Evolutionary conservation across 2,888 invertebrate genomes (phyloP).

Genomic region (Metallyticus violacea): DNA sequence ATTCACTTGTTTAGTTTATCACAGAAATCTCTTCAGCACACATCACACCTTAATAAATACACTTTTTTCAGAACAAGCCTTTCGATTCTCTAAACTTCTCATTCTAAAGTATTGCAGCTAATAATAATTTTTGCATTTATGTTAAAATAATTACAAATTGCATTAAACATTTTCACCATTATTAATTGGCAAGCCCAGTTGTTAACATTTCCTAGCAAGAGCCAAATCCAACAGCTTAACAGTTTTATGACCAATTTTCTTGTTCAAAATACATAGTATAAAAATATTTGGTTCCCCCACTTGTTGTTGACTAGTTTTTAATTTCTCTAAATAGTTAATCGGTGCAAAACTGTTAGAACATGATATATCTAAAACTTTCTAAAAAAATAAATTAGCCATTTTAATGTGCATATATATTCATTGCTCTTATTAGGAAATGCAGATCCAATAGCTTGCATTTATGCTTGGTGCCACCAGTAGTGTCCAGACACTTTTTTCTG

Average conservation of each 20-base stretch:
- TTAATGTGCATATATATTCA: background rate
- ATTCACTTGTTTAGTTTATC: background rate
- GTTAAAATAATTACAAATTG: background rate
- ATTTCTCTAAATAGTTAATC: background rate
- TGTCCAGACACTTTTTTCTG: background rate
- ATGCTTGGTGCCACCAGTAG: background rate
- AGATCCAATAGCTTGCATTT: background rate
- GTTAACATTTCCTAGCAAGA: background rate
- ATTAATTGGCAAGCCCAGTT: background rate
- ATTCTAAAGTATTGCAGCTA: background rate
- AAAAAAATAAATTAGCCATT: background rate
- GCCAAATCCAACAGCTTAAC: background rate
- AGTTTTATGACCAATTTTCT: background rate
- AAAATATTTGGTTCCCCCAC: background rate
- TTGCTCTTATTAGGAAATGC: background rate
- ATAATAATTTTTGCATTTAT: background rate
- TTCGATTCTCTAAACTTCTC: background rate
- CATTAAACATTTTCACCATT: background rate
- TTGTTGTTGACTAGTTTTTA: background rate
- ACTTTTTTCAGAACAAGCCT: background rate
- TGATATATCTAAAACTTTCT: background rate
- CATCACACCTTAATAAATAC: background rate
- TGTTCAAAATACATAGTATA: background rate
- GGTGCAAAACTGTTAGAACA: background rate
- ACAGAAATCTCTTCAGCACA: background rate